phyloP scores from a whole-genome alignment of 2,113 vertebrate species.

The Mohoua ochrocephala region DNA sequence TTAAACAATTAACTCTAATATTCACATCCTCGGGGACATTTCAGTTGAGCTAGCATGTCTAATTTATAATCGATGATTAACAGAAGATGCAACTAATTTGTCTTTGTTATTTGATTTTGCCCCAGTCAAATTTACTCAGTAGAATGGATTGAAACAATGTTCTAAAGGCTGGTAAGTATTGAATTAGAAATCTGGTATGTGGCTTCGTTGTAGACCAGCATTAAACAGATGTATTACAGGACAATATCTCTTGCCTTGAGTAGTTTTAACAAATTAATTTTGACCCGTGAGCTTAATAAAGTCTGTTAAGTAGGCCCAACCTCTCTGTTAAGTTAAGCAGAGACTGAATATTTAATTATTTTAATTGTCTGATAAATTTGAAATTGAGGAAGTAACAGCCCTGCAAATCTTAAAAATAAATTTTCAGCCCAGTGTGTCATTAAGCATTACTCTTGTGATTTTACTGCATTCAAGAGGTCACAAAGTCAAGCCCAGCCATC shows the following conservation, averaged over 20 bases:
- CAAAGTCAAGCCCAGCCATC: conserved; percentile 34
- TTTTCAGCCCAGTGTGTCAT: conserved; percentile 48
- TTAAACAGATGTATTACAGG: not conserved
- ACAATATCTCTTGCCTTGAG: not conserved
- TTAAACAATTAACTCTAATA: conserved; percentile 61
- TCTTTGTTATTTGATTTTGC: conserved; percentile 53
- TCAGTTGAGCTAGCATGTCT: conserved; percentile 44
- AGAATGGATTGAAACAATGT: conserved; percentile 51
- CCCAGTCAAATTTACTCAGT: conserved; percentile 52
- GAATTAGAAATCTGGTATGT: conserved; percentile 28
- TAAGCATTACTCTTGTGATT: conserved; percentile 35
- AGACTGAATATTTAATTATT: conserved; percentile 50
- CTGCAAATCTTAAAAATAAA: conserved; percentile 50
- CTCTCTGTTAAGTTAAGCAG: conserved; percentile 18
- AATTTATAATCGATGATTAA: conserved; percentile 69
- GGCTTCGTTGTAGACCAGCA: not conserved
- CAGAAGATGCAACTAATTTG: conserved; percentile 56
- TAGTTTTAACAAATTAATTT: conserved; percentile 52
- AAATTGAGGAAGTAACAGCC: conserved; percentile 56
- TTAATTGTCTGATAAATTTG: conserved; percentile 54
- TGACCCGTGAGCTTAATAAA: conserved; percentile 33
- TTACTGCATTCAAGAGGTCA: conserved; percentile 32
- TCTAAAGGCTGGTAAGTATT: conserved; percentile 29
- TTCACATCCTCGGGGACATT: conserved; percentile 36
- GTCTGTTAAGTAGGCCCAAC: not conserved